Conservation (phyloP, 2,113 vertebrate species). For the Myotis davidii region DNA sequence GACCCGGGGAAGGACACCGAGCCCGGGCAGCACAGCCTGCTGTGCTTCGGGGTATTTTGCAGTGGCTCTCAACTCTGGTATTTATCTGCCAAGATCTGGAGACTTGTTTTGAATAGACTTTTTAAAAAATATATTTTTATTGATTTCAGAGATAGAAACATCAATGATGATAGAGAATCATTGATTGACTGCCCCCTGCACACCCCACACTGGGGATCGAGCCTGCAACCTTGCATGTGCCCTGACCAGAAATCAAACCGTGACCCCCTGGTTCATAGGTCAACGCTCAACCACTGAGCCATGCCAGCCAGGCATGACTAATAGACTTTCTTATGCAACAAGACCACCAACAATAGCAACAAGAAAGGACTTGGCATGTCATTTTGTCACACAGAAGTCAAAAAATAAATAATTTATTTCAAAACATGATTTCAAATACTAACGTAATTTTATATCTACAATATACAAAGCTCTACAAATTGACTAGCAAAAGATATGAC, state of each 20-base stretch:
- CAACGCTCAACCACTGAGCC: no score
- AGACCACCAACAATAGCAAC: background rate
- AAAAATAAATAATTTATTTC: background rate
- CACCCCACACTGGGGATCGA: no score
- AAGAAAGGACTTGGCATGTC: background rate
- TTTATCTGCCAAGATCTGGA: background rate
- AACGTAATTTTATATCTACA: background rate
- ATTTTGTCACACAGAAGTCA: background rate
- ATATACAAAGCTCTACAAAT: background rate
- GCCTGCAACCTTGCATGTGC: no score
- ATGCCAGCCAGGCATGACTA: background rate
- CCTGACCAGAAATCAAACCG: no score
- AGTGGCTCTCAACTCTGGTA: background rate
- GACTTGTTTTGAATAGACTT: no score
- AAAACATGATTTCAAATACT: slow-evolving; percentile 15
- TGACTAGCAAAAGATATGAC: background rate
- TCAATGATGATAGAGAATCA: no score
- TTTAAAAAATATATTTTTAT: no score
- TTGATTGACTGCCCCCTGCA: no score
- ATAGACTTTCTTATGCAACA: background rate
- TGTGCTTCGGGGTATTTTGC: background rate
- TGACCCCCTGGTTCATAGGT: no score
- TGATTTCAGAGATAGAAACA: no score
- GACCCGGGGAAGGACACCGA: no score
- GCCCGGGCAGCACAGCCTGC: background rate